Evolutionary conservation across 2,797 vertebrate genomes (phyloP), one percentile per base, ranked within the genome.

Genomic region (Cercopithecus hamlyni): DNA sequence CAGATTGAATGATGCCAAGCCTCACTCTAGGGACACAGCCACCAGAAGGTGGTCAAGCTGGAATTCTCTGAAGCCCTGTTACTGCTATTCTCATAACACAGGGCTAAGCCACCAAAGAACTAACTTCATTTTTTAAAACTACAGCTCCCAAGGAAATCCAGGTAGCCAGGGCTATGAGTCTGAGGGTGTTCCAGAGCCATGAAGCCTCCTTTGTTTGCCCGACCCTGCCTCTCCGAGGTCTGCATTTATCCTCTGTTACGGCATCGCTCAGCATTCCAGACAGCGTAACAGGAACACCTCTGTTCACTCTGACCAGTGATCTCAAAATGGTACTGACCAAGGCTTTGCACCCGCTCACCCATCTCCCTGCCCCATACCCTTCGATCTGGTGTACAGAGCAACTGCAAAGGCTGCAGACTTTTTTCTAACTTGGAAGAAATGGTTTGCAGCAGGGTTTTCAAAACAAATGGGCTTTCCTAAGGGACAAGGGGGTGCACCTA

Each of bases 401-500:
- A 72, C 82, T 83, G 67, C 33, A n/a, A 58, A 55, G 20, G n/a
- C 12, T 4, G 13, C 27, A 72, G 41, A 33, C 26, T 12, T 72
- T 26, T 20, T 41, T 39, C 43, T 12, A 33, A 24, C 52, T 45
- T 13, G 20, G 39, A 73, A 79, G 39, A 80, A 88, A 57, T 0
- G 5, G 30, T 22, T 7, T 30, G 43, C 0, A 0, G 50, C 4
- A 15, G 30, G 1, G 10, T 75, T 76, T 50, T 27, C 33, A 33
- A 24, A 50, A 6, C 33, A 14, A 26, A 6, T 1, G 26, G 5
- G 3, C n/a, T 77, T 36, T 43, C 64, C 85, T 48, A 50, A 55
- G 91, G 84, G 72, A 93, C 14, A 82, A 43, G 12, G 48, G 48
- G 64, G 52, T 9, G 11, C 20, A 75, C 97, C 93, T 99, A 99